Conservation (phyloP, 2,113 vertebrate species). For the Phasianus colchicus region DNA sequence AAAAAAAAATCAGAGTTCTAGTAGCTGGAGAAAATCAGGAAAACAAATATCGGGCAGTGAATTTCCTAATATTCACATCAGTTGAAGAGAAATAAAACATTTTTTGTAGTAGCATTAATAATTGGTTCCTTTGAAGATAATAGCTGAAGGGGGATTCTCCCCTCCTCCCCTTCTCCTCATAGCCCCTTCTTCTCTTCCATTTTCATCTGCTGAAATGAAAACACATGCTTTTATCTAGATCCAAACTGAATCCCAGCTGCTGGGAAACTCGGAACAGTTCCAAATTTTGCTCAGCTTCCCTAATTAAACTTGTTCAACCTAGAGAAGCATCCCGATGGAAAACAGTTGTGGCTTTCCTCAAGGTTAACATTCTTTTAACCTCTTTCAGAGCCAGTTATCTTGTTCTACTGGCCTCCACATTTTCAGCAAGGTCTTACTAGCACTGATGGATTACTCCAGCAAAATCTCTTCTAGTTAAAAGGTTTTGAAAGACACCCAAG, state of each 20-base stretch:
- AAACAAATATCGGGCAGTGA: neutral
- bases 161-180: neutral
- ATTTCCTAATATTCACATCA: neutral
- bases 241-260: neutral
- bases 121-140: neutral
- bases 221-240: neutral
- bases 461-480: constrained; percentile 37
- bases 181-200: neutral
- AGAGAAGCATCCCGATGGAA: neutral
- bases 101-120: neutral
- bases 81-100: neutral
- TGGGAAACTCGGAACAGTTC: constrained; percentile 3
- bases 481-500: constrained; percentile 37
- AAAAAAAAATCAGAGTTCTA: neutral
- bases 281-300: neutral
- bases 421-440: neutral
- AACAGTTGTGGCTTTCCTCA: neutral
- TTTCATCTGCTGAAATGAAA: constrained; percentile 13
- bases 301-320: constrained; percentile 42
- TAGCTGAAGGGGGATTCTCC: neutral
- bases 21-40: neutral
- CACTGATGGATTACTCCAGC: constrained; percentile 7
- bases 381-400: neutral
- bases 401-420: neutral
- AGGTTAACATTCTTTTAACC: neutral